These are phyloP conservation scores for Gonatopus flavifemur DNA, from an alignment of 1,140 invertebrate genomes.

Conservation along the genomic window DNA sequence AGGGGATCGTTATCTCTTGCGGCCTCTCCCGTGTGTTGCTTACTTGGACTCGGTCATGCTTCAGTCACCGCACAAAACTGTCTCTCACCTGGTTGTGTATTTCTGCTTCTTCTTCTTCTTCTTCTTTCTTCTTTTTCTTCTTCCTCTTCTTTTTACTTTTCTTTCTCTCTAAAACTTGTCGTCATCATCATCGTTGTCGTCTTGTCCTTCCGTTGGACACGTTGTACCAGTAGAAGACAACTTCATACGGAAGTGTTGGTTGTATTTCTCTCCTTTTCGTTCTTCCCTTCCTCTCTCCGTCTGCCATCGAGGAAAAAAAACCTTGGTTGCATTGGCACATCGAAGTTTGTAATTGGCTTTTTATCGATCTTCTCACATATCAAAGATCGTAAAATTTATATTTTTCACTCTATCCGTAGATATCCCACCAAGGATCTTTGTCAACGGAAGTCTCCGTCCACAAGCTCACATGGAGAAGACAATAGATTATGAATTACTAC, in stretches of 20 bases:
- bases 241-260: not conserved
- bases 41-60: conserved; percentile 37
- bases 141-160: not conserved
- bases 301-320: no score
- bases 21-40: no score
- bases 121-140: not conserved
- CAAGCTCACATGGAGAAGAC: no score
- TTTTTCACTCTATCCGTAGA: not conserved
- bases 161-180: no score
- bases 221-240: not conserved
- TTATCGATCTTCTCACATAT: no score
- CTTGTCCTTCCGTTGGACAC: not conserved
- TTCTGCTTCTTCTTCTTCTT: conserved; percentile 14
- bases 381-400: no score
- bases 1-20: conserved; percentile 43
- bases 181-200: no score
- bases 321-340: no score
- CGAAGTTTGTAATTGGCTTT: not conserved
- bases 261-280: not conserved
- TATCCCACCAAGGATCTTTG: no score
- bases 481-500: no score
- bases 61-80: conserved; percentile 39
- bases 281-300: not conserved
- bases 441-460: no score
- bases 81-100: conserved; percentile 49